A percentile compares a stretch with the other conserved stretches of the same genome.
phyloP scores from a whole-genome alignment of 64 coral and sea anemone genomes.

The Pocillopora damicornis region DNA sequence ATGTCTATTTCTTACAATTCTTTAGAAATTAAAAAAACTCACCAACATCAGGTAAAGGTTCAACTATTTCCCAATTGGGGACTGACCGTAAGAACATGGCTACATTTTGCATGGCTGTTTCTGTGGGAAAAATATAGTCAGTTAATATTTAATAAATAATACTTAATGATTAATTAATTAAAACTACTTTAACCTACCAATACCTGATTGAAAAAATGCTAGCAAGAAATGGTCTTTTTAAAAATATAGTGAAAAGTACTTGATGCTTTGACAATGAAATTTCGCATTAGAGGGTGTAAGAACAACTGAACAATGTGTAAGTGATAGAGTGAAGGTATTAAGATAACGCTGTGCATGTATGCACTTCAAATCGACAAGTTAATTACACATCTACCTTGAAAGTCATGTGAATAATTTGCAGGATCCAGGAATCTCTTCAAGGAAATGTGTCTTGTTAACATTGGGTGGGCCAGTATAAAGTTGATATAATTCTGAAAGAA shows the following conservation, averaged over 20 bases:
- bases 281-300: no score
- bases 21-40: neutral
- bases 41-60: conserved; percentile 80
- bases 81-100: conserved; percentile 97
- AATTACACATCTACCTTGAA: conserved; percentile 55
- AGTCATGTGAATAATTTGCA: conserved; percentile 71
- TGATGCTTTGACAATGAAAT: no score
- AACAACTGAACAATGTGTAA: no score
- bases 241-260: no score
- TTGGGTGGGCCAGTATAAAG: conserved; percentile 66
- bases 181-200: no score
- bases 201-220: no score
- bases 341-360: neutral
- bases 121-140: conserved; percentile 24
- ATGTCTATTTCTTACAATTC: no score
- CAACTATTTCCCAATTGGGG: conserved; percentile 88
- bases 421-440: conserved; percentile 95
- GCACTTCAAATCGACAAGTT: neutral
- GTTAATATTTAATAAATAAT: no score
- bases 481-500: conserved; percentile 78
- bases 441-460: conserved; percentile 80
- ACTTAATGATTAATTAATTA: no score
- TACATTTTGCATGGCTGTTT: conserved; percentile 83
- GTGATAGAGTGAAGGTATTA: no score
- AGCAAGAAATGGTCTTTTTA: no score